Evolutionary conservation across 2,797 vertebrate genomes (phyloP), one percentile per base, ranked within the genome.

Genomic region (Malacoctenus gilli): DNA sequence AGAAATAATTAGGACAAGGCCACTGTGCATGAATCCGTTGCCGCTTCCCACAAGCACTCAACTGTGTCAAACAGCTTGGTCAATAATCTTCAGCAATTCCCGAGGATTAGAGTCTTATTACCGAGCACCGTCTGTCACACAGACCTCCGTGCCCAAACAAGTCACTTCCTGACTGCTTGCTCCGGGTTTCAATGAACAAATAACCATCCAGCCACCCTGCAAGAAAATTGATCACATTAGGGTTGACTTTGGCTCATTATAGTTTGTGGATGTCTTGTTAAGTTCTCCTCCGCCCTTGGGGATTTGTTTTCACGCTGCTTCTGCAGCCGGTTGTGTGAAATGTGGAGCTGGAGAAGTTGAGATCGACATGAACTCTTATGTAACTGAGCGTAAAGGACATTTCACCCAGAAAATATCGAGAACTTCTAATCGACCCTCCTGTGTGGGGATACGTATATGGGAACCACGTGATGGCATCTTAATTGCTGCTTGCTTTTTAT

Each of bases 71-170:
- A 88, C 87, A 90, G 85, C 85, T 87, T 86, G 84, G 82, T 83
- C 88, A 89, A 84, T 91, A 91, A 91, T 91, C 87, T 87, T 84
- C 79, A 83, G 86, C 82, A 84, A 86, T 88, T 90, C 84, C 80
- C 62, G 59, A 80, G 89, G 90, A 92, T 92, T 91, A 92, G 78
- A 82, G 84, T 89, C 86, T 89, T 86, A 90, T 87, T 86, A 85
- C 74, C 6, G 68, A 75, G 82, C 72, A 59, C 86, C 87, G 80
- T 87, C 89, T 91, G 89, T 88, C 88, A 86, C 86, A 68, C 79
- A 72, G 83, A 89, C 76, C 70, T 68, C 66, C 1, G 32, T 48
- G 68, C 34, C 78, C 69, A 78, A 71, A 75, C 68, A 71, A 79
- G 65, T 77, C 70, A 59, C 70, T 80, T 63, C 70, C 68, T 68